phyloP scores from a whole-genome alignment of 2,113 vertebrate genomes.

The Pseudopodoces humilis region DNA sequence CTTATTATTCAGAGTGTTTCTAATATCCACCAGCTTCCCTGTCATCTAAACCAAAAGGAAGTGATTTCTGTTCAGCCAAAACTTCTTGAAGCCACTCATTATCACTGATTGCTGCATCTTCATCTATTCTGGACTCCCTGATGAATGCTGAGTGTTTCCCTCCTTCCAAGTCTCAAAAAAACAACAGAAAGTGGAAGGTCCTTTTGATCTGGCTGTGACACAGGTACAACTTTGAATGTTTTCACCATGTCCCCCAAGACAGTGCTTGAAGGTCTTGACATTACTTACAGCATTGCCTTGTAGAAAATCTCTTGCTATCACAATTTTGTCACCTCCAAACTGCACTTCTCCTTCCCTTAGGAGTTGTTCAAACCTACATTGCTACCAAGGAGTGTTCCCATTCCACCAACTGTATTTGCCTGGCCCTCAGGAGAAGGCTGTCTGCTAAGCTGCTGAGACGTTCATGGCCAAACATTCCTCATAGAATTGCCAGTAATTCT shows the following conservation, averaged over 20 bases:
- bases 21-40: neutral
- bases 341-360: neutral
- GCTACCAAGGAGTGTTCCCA: neutral
- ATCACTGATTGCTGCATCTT: neutral
- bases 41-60: neutral
- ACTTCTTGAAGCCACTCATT: neutral
- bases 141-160: neutral
- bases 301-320: neutral
- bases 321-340: neutral
- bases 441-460: neutral
- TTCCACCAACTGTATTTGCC: neutral
- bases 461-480: neutral
- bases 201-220: neutral
- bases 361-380: neutral
- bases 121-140: neutral
- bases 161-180: neutral
- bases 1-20: neutral
- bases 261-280: neutral
- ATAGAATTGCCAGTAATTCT: neutral
- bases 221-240: neutral
- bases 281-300: neutral
- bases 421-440: neutral
- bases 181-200: neutral
- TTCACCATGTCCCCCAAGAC: neutral
- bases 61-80: neutral